A percentile compares a stretch with the other conserved stretches of the same genome.
Conservation (phyloP, 2,113 vertebrate genomes). For the Erythrocercus mccallii region DNA sequence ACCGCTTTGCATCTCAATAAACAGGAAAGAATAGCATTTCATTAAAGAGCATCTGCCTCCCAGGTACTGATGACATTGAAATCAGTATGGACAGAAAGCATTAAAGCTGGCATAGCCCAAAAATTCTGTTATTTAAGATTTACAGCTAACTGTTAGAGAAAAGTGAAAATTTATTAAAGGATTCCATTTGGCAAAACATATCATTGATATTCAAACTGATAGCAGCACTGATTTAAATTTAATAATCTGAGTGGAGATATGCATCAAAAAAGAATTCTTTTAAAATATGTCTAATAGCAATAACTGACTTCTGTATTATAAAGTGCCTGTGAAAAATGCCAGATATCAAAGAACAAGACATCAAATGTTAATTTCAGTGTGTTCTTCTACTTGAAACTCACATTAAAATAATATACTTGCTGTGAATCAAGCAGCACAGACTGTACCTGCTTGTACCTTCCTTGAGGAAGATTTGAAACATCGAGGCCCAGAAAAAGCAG, state of each 20-base stretch:
- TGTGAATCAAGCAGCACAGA: not conserved
- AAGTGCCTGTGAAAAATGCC: constrained; percentile 64
- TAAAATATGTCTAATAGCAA: constrained; percentile 75
- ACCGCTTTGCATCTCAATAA: constrained; percentile 11
- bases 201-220: constrained; percentile 77
- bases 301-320: constrained; percentile 77
- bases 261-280: constrained; percentile 71
- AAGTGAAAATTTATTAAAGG: constrained; percentile 74
- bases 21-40: constrained; percentile 47
- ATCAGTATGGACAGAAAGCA: constrained; percentile 61
- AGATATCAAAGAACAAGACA: constrained; percentile 72
- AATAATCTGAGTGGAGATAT: constrained; percentile 69
- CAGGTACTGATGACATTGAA: constrained; percentile 70
- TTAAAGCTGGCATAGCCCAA: constrained; percentile 54
- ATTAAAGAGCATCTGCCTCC: constrained; percentile 66
- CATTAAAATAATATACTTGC: constrained; percentile 46
- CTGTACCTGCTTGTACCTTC: not conserved
- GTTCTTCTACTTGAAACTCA: constrained; percentile 55
- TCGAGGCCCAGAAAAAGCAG: not conserved
- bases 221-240: constrained; percentile 75
- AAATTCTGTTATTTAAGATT: constrained; percentile 71
- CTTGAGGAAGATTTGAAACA: not conserved
- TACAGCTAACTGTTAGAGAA: constrained; percentile 65
- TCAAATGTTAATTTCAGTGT: constrained; percentile 73
- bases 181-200: constrained; percentile 74